phyloP scores from a whole-genome alignment of 2,113 vertebrate species.

The Elephas maximus region DNA sequence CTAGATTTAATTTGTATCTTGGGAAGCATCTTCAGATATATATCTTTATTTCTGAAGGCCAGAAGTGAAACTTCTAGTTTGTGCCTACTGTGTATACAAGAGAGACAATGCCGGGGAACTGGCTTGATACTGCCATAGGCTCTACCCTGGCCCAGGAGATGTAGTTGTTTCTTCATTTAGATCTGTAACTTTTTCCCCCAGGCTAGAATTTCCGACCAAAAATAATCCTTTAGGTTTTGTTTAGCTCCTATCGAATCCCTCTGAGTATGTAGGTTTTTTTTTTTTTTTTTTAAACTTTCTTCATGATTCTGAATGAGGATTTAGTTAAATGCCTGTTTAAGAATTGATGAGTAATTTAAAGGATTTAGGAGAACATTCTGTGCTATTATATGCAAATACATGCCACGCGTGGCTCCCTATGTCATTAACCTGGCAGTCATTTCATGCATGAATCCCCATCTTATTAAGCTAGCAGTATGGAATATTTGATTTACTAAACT shows the following conservation, averaged over 20 bases:
- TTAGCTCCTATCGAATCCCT: slow-evolving; percentile 61
- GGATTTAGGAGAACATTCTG: slow-evolving; percentile 90
- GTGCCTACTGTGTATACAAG: background rate
- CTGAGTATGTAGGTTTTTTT: slow-evolving; percentile 74
- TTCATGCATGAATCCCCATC: slow-evolving; percentile 91
- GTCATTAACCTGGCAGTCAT: slow-evolving; percentile 92
- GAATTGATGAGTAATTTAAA: slow-evolving; percentile 92
- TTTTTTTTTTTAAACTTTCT: slow-evolving; percentile 66
- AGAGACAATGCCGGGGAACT: background rate
- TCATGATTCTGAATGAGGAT: slow-evolving; percentile 83
- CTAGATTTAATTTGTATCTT: background rate
- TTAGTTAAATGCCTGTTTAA: slow-evolving; percentile 91
- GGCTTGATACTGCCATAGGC: background rate
- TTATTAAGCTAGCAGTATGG: slow-evolving; percentile 92
- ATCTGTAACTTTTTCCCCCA: slow-evolving; percentile 67
- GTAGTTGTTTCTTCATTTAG: slow-evolving; percentile 36
- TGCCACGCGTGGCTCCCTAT: slow-evolving; percentile 88
- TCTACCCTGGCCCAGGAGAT: background rate
- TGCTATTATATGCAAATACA: slow-evolving; percentile 91
- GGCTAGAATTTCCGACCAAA: slow-evolving; percentile 66
- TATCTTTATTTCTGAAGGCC: slow-evolving; percentile 41
- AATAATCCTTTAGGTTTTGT: slow-evolving; percentile 68
- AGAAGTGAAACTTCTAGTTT: background rate
- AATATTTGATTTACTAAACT: slow-evolving; percentile 93
- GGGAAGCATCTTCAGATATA: background rate